Evolutionary conservation across 2,888 invertebrate species (phyloP).

Genomic region (Hesperia comma): DNA sequence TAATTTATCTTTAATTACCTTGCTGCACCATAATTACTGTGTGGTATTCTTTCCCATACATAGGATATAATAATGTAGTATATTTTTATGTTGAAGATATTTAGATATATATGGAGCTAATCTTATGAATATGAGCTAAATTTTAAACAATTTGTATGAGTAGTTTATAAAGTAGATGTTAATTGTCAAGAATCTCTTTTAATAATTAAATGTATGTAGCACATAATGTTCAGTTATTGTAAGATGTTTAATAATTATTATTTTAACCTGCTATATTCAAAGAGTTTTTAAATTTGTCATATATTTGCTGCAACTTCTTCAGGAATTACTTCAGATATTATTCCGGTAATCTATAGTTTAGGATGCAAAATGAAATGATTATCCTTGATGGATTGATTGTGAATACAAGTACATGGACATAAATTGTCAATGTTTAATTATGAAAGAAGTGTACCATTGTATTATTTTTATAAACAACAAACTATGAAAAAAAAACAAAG

Average conservation of each 20-base stretch:
- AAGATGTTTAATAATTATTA: neutral
- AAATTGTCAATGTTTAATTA: neutral
- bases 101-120: constrained; percentile 62
- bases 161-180: constrained; percentile 25
- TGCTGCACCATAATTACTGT: constrained; percentile 26
- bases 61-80: constrained; percentile 11
- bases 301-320: neutral
- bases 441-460: too few relatives aligned
- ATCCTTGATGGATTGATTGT: neutral
- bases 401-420: neutral
- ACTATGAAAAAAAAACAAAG: too few relatives aligned
- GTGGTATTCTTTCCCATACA: constrained; percentile 6
- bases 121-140: constrained; percentile 83
- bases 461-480: too few relatives aligned
- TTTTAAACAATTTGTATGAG: constrained; percentile 23
- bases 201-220: constrained; percentile 24
- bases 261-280: neutral
- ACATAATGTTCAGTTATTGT: constrained; percentile 8
- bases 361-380: neutral
- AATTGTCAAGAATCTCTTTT: constrained; percentile 11
- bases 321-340: neutral
- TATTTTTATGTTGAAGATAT: constrained; percentile 34
- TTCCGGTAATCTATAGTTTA: neutral
- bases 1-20: constrained; percentile 18
- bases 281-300: neutral